Percentiles rank a stretch among this genome's conserved stretches.
Evolutionary conservation across 2,888 invertebrate species (phyloP).

Genomic region (Standfussiana lucernea): DNA sequence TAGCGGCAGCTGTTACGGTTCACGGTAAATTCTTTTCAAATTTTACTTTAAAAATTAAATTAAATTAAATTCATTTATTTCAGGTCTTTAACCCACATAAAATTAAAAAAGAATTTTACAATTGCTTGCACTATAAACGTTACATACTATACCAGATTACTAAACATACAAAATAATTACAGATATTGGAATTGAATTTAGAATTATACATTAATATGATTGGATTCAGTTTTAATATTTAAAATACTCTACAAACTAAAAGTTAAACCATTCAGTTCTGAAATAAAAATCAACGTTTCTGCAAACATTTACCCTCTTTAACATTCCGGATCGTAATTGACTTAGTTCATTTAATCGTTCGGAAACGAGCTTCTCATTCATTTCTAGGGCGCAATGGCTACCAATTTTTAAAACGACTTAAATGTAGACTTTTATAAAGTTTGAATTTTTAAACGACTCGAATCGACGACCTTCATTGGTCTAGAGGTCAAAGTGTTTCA

Average conservation of each 20-base stretch:
- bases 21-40: not conserved
- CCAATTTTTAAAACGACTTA: constrained; percentile 17
- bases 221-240: not conserved
- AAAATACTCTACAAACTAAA: not conserved
- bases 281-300: constrained; percentile 29
- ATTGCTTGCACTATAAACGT: too few relatives aligned
- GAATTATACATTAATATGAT: not conserved
- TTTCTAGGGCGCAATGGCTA: constrained; percentile 4
- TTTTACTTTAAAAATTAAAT: too few relatives aligned
- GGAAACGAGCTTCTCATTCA: constrained; percentile 48
- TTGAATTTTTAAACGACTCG: not conserved
- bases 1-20: not conserved
- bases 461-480: not conserved
- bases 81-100: too few relatives aligned
- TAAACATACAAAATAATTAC: too few relatives aligned
- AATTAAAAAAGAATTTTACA: too few relatives aligned
- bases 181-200: too few relatives aligned
- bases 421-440: not conserved
- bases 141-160: too few relatives aligned
- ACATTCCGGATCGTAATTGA: constrained; percentile 47
- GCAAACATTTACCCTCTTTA: constrained; percentile 47
- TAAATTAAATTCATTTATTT: too few relatives aligned
- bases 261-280: not conserved
- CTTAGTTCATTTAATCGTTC: constrained; percentile 53
- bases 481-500: not conserved